Evolutionary conservation across 2,888 invertebrate genomes (phyloP).

Genomic region (Candidula unifasciata): DNA sequence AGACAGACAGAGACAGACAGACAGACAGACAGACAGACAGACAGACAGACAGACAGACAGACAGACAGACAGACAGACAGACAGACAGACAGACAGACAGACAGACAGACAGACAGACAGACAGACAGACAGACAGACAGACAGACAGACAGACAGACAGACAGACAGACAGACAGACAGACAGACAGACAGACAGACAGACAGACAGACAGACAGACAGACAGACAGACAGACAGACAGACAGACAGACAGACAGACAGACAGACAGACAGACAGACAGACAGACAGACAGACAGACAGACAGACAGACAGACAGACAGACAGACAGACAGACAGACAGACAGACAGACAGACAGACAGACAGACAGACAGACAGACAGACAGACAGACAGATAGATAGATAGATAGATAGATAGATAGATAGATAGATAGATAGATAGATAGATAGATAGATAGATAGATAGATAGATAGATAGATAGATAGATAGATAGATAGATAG

Average conservation of each 20-base stretch:
- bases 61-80: conserved; percentile 8
- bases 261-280: too few relatives aligned
- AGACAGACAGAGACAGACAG: background rate
- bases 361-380: background rate
- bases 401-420: background rate
- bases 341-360: too few relatives aligned
- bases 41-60: conserved; percentile 18
- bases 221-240: too few relatives aligned
- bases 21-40: conserved; percentile 9
- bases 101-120: background rate
- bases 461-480: background rate
- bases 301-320: too few relatives aligned
- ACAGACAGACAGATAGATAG: background rate
- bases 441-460: background rate
- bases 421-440: background rate
- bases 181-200: too few relatives aligned
- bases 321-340: too few relatives aligned
- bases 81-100: background rate
- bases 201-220: too few relatives aligned
- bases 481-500: background rate
- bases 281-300: too few relatives aligned
- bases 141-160: background rate
- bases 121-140: background rate
- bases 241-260: too few relatives aligned
- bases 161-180: background rate